Base-by-base conservation (phyloP, 2,888 invertebrate genomes). In the Agriopis leucophaearia region DNA sequence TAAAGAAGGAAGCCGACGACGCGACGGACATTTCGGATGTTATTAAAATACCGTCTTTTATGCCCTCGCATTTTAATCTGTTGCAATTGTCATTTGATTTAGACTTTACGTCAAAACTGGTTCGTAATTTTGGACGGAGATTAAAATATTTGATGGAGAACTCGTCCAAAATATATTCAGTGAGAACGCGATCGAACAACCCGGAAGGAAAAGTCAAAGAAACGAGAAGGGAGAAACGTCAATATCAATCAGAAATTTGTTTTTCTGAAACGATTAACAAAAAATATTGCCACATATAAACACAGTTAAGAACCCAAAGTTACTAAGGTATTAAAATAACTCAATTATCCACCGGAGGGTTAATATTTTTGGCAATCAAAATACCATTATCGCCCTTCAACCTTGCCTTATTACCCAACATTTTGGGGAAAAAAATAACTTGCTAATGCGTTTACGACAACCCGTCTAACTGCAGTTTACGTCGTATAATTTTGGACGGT, bases 21-120 rank as follows among this genome's bases (percentile, higher is more conserved):
- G 68, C 61, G 59, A 68, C 75, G 71, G 75, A 79, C 74, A 70
- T 75, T 75, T 62, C 72, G 72, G 74, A 80, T 78, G 77, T 78
- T 78, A 78, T 76, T 77, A 78, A 75, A 74, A 74, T 72, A 70
- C 72, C 74, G 74, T 75, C 70, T 73, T 78, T 79, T 76, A 77
- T 78, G 71, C 54, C 68, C 62, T 70, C 58, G 67, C 63, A 70
- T 74, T 78, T 76, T 74, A 80, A 76, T 78, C 75, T 76, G 71
- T 76, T 76, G 75, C 74, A 76, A 79, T 76, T 64, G 67, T 70
- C 68, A 73, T 72, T 75, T 74, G 69, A 71, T 73, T 77, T 77
- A 76, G 73, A 71, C 57, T 57, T 65, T 66, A 65, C 66, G 71
- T 74, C 64, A 70, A 58, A 71, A 57, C 63, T 60, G 59, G 64